Evolutionary conservation across 2,797 vertebrate species (phyloP).

Genomic region (Poeciliopsis paucimaculata): DNA sequence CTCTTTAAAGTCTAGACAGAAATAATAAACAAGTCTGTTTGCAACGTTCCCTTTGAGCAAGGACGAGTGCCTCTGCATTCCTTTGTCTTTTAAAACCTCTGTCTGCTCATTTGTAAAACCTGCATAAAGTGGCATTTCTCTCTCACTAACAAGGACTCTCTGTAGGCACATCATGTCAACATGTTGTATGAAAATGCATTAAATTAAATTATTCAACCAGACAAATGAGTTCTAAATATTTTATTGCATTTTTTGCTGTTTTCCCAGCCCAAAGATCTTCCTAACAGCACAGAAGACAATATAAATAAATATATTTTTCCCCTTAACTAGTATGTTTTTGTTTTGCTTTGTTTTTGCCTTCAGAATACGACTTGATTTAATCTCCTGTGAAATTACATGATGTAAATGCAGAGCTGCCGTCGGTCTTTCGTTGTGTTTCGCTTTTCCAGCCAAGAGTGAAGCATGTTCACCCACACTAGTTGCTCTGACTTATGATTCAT

Average conservation of each 20-base stretch:
- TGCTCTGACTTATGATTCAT: conserved; percentile 49
- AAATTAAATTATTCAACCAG: conserved; percentile 3
- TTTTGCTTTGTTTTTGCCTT: not conserved
- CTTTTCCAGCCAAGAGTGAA: conserved; percentile 32
- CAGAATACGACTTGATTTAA: not conserved
- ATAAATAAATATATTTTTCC: not conserved
- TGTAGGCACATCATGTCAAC: not conserved
- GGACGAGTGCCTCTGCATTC: not conserved
- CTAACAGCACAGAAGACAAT: no score
- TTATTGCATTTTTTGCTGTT: not conserved
- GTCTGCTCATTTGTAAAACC: conserved; percentile 4
- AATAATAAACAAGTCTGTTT: not conserved
- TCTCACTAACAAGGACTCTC: not conserved
- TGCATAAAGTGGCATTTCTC: not conserved
- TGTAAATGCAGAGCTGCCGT: not conserved
- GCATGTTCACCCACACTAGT: conserved; percentile 24
- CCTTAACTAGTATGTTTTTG: not conserved
- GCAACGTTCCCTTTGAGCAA: not conserved
- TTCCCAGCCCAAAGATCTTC: not conserved
- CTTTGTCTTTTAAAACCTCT: not conserved
- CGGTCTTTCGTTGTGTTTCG: not conserved
- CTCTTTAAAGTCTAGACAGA: conserved; percentile 1
- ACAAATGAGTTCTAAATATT: not conserved
- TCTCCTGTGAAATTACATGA: conserved; percentile 18
- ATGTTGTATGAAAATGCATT: not conserved